These are phyloP conservation scores for Pangasius larnaudii DNA, from an alignment of 2,797 vertebrate species.

Conservation along the genomic window DNA sequence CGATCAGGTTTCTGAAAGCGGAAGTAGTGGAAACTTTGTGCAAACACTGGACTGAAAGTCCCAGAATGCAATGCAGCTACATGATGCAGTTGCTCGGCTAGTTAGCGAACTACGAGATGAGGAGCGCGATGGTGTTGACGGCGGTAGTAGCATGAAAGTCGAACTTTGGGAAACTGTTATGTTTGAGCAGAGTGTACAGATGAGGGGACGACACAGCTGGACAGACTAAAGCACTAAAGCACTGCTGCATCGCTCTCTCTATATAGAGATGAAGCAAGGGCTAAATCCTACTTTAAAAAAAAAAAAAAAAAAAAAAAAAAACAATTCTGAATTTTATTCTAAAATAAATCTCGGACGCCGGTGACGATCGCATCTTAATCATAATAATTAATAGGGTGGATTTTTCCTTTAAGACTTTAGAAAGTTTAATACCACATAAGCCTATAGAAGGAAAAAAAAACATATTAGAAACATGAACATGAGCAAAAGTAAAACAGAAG, in stretches of 20 bases:
- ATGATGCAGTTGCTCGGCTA: background rate
- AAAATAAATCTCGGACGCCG: background rate
- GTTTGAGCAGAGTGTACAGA: background rate
- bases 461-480: constrained; percentile 11
- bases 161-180: background rate
- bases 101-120: background rate
- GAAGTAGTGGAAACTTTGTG: background rate
- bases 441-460: background rate
- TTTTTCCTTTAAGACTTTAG: background rate
- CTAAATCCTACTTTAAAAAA: too few relatives aligned
- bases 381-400: background rate
- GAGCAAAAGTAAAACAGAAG: constrained; percentile 36
- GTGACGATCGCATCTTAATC: background rate
- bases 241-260: background rate
- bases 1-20: background rate
- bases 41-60: background rate
- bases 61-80: background rate
- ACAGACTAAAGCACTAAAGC: background rate
- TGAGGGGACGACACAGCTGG: too few relatives aligned
- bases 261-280: background rate
- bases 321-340: background rate
- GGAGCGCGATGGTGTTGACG: background rate
- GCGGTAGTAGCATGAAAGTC: background rate
- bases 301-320: too few relatives aligned
- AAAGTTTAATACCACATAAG: background rate